Evolutionary conservation across 2,888 invertebrate species (phyloP).

Genomic region (Drosophila helvetica): DNA sequence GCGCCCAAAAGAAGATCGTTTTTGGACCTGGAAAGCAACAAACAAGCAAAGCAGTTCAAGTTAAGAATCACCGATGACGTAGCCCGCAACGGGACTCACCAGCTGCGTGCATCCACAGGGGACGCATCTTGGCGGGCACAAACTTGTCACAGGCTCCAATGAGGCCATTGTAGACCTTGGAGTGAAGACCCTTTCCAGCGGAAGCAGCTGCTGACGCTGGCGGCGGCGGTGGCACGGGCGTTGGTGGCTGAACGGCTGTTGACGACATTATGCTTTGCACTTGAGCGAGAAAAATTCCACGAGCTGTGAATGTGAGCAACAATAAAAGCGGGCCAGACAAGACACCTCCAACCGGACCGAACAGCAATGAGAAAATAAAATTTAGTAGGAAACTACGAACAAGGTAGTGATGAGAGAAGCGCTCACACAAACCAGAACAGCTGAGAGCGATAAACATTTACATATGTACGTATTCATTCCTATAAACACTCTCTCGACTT

Average conservation of each 20-base stretch:
- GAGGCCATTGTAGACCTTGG: conserved; percentile 81
- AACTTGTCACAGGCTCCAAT: conserved; percentile 87
- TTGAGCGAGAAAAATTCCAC: conserved; percentile 48
- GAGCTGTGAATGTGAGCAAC: conserved; percentile 8
- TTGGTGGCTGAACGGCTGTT: conserved; percentile 63
- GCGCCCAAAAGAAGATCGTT: conserved; percentile 99
- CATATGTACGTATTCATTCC: no score
- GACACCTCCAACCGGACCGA: conserved; percentile 46
- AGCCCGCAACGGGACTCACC: conserved; percentile 85
- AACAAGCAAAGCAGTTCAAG: conserved; percentile 62
- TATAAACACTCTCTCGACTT: conserved; percentile 10
- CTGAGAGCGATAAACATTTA: conserved; percentile 24
- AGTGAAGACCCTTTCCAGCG: conserved; percentile 69
- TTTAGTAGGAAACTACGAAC: conserved; percentile 44
- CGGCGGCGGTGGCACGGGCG: conserved; percentile 52
- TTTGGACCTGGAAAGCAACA: conserved; percentile 91
- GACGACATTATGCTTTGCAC: conserved; percentile 60
- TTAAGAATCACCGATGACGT: background rate
- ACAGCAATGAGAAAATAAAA: conserved; percentile 39
- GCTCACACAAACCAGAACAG: conserved; percentile 18
- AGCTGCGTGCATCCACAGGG: conserved; percentile 99
- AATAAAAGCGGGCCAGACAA: conserved; percentile 31
- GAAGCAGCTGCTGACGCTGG: conserved; percentile 52
- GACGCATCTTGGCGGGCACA: conserved; percentile 92
- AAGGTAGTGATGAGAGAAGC: conserved; percentile 13